A percentile compares a stretch with the other conserved stretches of the same genome.
Conservation (phyloP, 2,888 invertebrate genomes). For the Heliconius aoede region DNA sequence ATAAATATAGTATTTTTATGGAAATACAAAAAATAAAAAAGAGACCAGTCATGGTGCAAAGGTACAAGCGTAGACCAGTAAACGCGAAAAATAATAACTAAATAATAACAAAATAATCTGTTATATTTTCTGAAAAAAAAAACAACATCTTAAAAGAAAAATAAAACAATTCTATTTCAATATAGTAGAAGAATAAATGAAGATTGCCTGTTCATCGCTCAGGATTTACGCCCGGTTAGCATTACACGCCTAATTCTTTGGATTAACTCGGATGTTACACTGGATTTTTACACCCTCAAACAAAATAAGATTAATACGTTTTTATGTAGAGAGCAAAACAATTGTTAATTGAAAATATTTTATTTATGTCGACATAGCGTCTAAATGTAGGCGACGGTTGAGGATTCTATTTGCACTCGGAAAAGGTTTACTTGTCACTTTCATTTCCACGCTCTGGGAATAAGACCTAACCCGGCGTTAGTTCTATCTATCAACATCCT, state of each 20-base stretch:
- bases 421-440: too few species aligned
- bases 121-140: neutral
- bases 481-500: too few species aligned
- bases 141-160: neutral
- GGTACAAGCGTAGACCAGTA: too few species aligned
- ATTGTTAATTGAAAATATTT: neutral
- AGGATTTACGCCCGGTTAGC: conserved; percentile 35
- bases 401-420: neutral
- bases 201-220: conserved; percentile 22
- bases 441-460: too few species aligned
- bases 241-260: conserved; percentile 37
- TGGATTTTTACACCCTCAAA: conserved; percentile 30
- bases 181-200: conserved; percentile 26
- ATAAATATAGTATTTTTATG: neutral
- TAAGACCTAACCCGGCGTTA: too few species aligned
- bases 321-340: conserved; percentile 4
- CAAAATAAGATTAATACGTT: conserved; percentile 24
- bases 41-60: too few species aligned
- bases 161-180: conserved; percentile 13
- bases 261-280: conserved; percentile 36
- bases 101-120: neutral
- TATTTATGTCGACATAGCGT: neutral
- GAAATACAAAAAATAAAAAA: too few species aligned
- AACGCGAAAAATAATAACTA: too few species aligned
- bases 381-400: neutral